phyloP scores from a whole-genome alignment of 2,113 vertebrate genomes.

The Peromyscus maniculatus region DNA sequence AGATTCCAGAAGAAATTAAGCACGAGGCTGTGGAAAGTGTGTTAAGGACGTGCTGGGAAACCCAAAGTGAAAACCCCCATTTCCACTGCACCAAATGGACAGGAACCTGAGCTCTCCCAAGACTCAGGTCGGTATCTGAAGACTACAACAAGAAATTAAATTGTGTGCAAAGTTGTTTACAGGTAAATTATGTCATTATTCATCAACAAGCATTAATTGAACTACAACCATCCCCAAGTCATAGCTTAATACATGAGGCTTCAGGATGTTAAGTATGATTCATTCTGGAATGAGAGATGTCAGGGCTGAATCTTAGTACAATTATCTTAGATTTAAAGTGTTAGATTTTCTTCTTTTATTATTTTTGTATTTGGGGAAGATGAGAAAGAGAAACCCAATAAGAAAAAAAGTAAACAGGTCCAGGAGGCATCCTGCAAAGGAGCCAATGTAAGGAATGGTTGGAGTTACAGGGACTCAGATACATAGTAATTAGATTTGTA shows the following conservation, averaged over 20 bases:
- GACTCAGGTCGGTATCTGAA: not conserved
- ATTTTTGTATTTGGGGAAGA: not conserved
- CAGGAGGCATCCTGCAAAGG: not conserved
- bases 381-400: not conserved
- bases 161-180: not conserved
- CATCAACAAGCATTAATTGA: not conserved
- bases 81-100: not conserved
- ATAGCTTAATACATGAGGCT: not conserved
- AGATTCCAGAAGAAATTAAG: not conserved
- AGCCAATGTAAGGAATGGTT: not conserved
- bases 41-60: accelerated
- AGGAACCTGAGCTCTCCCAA: not conserved
- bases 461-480: not conserved
- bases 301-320: not conserved
- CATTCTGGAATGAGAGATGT: not conserved
- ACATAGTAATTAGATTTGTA: not conserved
- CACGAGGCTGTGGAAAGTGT: not conserved
- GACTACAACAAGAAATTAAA: not conserved
- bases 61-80: not conserved
- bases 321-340: not conserved
- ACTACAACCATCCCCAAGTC: not conserved
- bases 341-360: not conserved
- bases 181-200: not conserved
- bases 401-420: not conserved
- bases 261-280: not conserved